Evolutionary conservation across 2,888 invertebrate species (phyloP).

Genomic region (Lasioglossum lativentre): DNA sequence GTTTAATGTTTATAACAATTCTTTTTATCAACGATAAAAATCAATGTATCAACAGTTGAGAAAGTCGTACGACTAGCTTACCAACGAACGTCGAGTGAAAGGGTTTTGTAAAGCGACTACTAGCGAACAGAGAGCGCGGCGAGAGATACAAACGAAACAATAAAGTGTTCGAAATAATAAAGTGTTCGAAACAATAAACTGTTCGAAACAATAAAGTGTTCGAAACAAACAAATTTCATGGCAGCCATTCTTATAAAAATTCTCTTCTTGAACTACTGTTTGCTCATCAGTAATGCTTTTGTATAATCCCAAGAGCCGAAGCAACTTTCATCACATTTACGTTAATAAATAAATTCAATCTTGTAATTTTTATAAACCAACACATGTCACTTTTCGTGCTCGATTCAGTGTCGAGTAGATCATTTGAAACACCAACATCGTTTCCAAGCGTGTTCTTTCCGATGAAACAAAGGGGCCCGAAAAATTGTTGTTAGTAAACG

Average conservation of each 20-base stretch:
- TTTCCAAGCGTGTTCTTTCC: not conserved
- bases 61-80: conserved; percentile 24
- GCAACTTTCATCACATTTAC: too few relatives aligned
- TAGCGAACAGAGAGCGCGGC: not conserved
- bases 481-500: not conserved
- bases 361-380: too few relatives aligned
- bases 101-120: conserved; percentile 1
- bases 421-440: not conserved
- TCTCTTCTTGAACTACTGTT: not conserved
- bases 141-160: not conserved
- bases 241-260: not conserved
- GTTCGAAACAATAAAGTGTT: not conserved
- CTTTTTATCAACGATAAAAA: too few relatives aligned
- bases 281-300: too few relatives aligned
- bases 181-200: not conserved
- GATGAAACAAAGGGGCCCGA: too few relatives aligned
- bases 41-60: conserved; percentile 26
- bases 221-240: not conserved
- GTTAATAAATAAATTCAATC: too few relatives aligned
- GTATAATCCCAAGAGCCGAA: too few relatives aligned
- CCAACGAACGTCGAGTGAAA: conserved; percentile 15
- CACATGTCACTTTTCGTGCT: too few relatives aligned
- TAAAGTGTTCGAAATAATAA: not conserved
- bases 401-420: too few relatives aligned
- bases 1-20: too few relatives aligned